Evolutionary conservation across 2,113 vertebrate genomes (phyloP).

Genomic region (Hippocampus zosterae): DNA sequence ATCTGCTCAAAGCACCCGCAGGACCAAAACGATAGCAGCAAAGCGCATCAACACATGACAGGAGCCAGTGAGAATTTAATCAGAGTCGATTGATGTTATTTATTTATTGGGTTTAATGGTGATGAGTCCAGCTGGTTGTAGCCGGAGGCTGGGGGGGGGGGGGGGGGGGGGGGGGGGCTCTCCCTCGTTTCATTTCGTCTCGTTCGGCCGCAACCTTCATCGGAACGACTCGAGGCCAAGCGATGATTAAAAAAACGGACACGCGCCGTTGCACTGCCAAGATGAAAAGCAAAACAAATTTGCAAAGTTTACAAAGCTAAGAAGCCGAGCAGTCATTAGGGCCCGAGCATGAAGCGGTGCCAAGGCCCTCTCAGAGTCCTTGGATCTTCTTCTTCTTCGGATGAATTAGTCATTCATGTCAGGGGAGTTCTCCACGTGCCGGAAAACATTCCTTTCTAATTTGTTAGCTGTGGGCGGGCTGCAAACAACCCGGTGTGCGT

Average conservation of each 20-base stretch:
- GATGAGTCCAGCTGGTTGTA: conserved; percentile 20
- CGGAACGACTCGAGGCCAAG: conserved; percentile 10
- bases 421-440: background rate
- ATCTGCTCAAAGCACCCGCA: background rate
- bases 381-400: background rate
- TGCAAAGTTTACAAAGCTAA: background rate
- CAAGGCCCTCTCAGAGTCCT: background rate
- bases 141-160: too few relatives aligned
- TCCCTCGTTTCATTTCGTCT: background rate
- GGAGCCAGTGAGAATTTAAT: background rate
- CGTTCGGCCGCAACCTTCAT: background rate
- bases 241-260: conserved; percentile 5
- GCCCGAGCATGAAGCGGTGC: background rate
- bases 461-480: conserved; percentile 27
- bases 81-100: background rate
- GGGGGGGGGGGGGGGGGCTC: too few relatives aligned
- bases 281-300: conserved; percentile 10
- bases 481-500: conserved; percentile 15
- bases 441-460: conserved; percentile 28
- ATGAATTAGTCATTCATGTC: background rate
- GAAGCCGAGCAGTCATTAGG: background rate
- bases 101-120: background rate
- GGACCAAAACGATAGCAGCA: background rate
- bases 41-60: background rate
- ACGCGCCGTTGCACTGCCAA: background rate